These are phyloP conservation scores for Paradoxurus hermaphroditus DNA, from an alignment of 2,113 vertebrate species.

Conservation along the genomic window DNA sequence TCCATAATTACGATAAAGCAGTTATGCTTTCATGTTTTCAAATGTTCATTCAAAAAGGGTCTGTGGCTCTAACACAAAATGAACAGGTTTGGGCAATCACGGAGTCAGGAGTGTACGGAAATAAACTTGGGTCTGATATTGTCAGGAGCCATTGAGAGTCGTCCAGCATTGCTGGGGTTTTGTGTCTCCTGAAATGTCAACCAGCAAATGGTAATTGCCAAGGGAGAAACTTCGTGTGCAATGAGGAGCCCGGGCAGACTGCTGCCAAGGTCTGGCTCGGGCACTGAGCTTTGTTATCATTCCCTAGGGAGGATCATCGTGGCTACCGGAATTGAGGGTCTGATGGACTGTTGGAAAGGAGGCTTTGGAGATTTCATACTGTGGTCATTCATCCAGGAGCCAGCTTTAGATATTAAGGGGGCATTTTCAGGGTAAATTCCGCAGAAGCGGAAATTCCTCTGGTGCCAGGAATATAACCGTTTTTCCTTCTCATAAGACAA, in stretches of 20 bases:
- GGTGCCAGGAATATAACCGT: background rate
- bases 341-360: background rate
- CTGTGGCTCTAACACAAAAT: background rate
- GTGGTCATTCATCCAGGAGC: background rate
- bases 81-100: background rate
- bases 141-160: background rate
- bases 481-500: background rate
- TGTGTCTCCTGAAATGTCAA: background rate
- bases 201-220: background rate
- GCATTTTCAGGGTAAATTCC: background rate
- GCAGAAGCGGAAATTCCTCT: background rate
- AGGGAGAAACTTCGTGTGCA: background rate
- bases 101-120: background rate
- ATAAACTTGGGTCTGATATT: background rate
- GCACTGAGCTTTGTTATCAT: background rate
- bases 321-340: background rate
- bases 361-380: background rate
- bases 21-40: background rate
- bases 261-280: background rate
- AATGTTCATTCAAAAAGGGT: background rate
- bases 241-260: background rate
- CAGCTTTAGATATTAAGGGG: background rate
- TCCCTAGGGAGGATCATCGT: background rate
- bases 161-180: background rate
- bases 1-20: background rate